Evolutionary conservation across 2,113 vertebrate species (phyloP).

Genomic region (Xenus cinereus): DNA sequence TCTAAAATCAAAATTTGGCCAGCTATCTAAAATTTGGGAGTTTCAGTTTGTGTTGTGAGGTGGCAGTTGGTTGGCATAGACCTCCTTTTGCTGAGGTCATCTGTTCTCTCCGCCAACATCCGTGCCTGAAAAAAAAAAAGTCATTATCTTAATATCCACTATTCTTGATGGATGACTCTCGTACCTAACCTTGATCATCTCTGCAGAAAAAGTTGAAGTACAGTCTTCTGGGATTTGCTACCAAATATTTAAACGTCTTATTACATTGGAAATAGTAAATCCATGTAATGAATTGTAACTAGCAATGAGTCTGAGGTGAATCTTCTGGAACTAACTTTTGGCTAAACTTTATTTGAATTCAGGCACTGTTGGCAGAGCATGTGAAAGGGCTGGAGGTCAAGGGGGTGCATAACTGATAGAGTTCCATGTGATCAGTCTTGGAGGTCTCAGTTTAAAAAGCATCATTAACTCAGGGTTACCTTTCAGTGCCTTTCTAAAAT

Average conservation of each 20-base stretch:
- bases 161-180: neutral
- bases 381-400: neutral
- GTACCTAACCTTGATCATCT: neutral
- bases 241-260: neutral
- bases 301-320: neutral
- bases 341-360: conserved; percentile 15
- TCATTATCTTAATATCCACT: neutral
- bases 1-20: neutral
- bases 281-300: neutral
- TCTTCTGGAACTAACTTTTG: conserved; percentile 3
- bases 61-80: neutral
- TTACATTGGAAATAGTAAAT: neutral
- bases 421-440: neutral
- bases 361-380: neutral
- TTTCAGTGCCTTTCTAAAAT: conserved; percentile 61
- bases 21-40: neutral
- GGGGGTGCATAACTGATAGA: neutral
- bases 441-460: conserved; percentile 51
- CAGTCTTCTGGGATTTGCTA: neutral
- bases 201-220: neutral
- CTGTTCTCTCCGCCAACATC: neutral
- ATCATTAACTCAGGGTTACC: conserved; percentile 45
- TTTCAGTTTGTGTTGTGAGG: neutral
- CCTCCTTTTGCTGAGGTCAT: neutral
- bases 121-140: neutral